These are phyloP conservation scores for Lasioglossum villosulum DNA, from an alignment of 2,888 invertebrate genomes.

Conservation along the genomic window DNA sequence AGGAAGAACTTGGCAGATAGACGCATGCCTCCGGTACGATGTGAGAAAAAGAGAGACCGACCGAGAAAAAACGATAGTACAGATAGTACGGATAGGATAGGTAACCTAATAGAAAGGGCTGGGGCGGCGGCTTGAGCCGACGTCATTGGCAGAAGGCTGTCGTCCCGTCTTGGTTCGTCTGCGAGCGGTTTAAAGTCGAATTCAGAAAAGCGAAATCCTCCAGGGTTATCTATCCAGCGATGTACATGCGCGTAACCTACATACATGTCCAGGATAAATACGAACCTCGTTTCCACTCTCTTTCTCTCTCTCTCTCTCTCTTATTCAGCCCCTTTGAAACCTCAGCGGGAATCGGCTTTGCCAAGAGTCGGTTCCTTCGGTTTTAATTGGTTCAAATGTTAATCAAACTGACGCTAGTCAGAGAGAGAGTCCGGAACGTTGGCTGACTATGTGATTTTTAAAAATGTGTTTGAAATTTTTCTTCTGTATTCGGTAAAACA, in stretches of 20 bases:
- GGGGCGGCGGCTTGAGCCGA: constrained; percentile 78
- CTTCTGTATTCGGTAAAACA: background rate
- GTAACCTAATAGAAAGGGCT: constrained; percentile 82
- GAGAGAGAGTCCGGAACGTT: background rate
- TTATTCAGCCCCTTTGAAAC: background rate
- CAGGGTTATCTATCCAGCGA: constrained; percentile 59
- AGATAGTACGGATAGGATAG: constrained; percentile 80
- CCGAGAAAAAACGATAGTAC: constrained; percentile 66
- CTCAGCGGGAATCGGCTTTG: constrained; percentile 31
- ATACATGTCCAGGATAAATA: constrained; percentile 57
- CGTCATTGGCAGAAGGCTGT: constrained; percentile 84
- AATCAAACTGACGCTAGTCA: background rate
- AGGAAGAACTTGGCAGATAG: constrained; percentile 76
- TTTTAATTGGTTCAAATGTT: background rate
- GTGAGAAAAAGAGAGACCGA: constrained; percentile 64
- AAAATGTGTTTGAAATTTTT: background rate
- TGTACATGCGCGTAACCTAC: constrained; percentile 59
- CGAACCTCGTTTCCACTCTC: constrained; percentile 35
- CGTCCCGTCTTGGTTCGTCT: constrained; percentile 78
- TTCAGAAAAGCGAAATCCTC: constrained; percentile 80
- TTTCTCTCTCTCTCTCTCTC: background rate
- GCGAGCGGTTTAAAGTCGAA: constrained; percentile 82
- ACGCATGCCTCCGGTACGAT: constrained; percentile 70
- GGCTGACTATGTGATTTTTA: background rate
- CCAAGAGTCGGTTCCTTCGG: constrained; percentile 2